Conservation (phyloP, 2,888 invertebrate species). For the Platycheirus albimanus region DNA sequence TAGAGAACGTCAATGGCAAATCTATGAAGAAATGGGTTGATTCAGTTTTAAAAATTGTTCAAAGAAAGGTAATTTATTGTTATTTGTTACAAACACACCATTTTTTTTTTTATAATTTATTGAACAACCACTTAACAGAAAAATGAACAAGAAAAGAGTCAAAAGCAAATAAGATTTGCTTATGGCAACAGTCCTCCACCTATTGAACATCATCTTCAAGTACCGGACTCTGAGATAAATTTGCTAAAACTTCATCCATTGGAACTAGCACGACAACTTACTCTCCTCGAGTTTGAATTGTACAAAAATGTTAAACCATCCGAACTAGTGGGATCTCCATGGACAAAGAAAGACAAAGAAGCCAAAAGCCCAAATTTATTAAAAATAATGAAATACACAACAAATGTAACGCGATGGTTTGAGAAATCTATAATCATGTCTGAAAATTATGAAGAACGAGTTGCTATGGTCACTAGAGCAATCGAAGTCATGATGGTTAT, state of each 20-base stretch:
- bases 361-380: constrained; percentile 96
- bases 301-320: constrained; percentile 97
- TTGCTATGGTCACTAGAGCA: constrained; percentile 93
- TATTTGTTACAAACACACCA: too few relatives aligned
- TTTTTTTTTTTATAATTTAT: too few relatives aligned
- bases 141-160: constrained; percentile 87
- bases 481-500: constrained; percentile 97
- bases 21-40: constrained; percentile 98
- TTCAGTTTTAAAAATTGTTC: constrained; percentile 95
- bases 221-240: constrained; percentile 87
- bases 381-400: constrained; percentile 97
- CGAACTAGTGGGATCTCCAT: constrained; percentile 97
- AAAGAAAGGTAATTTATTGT: constrained; percentile 86
- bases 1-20: constrained; percentile 94
- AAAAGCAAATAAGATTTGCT: constrained; percentile 90
- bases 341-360: constrained; percentile 98
- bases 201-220: constrained; percentile 90
- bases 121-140: constrained; percentile 73
- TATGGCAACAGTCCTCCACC: constrained; percentile 90
- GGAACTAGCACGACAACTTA: constrained; percentile 97
- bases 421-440: constrained; percentile 98
- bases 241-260: constrained; percentile 94
- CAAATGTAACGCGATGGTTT: constrained; percentile 98
- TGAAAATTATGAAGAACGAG: constrained; percentile 97
- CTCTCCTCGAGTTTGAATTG: constrained; percentile 96